phyloP scores from a whole-genome alignment of 2,888 invertebrate genomes.

The Adelognathus sp. region DNA sequence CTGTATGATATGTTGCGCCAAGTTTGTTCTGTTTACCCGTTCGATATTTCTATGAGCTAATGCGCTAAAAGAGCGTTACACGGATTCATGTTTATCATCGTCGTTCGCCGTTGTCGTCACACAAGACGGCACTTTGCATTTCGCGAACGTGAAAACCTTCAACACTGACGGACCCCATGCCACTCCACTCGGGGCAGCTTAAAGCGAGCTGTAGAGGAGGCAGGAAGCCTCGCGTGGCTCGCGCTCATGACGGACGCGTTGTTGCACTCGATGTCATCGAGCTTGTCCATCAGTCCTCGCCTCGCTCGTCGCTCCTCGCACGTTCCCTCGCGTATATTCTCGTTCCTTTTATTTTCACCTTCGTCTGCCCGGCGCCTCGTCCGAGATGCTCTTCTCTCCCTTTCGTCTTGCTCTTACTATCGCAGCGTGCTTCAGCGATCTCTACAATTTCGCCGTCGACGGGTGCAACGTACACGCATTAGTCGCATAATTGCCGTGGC shows the following conservation, averaged over 20 bases:
- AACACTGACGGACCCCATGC: not conserved
- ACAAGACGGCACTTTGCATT: conserved; percentile 26
- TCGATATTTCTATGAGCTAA: no score
- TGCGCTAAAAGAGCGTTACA: no score
- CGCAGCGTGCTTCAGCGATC: not conserved
- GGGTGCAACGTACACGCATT: conserved; percentile 69
- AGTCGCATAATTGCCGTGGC: conserved; percentile 72
- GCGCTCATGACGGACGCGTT: conserved; percentile 64
- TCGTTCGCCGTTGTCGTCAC: conserved; percentile 25
- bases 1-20: no score
- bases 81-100: conserved; percentile 10
- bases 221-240: conserved; percentile 66
- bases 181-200: conserved; percentile 16
- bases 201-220: conserved; percentile 50
- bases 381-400: conserved; percentile 28
- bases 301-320: conserved; percentile 46
- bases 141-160: conserved; percentile 20
- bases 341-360: conserved; percentile 49
- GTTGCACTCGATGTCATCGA: conserved; percentile 59
- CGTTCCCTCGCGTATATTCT: conserved; percentile 25
- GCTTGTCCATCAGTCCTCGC: conserved; percentile 60
- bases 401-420: not conserved
- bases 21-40: no score
- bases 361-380: conserved; percentile 52
- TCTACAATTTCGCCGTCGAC: conserved; percentile 52